Evolutionary conservation across 1,140 invertebrate species (phyloP), one percentile per base, ranked within the genome.

Genomic region (Solen grandis): DNA sequence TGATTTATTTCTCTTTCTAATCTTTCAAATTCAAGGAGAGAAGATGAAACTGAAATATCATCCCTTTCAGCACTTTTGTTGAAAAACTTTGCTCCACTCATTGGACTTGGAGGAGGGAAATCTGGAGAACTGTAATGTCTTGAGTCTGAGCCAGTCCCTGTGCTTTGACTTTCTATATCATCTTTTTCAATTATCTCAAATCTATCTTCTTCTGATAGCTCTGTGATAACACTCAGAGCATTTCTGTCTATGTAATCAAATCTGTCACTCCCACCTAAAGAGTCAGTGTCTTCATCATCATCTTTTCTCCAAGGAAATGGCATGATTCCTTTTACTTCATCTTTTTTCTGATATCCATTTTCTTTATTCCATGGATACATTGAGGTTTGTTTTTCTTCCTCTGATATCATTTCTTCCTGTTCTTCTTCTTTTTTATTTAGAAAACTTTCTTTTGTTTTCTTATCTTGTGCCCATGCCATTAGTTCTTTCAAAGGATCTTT

Each of bases 301-400:
- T 84, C 95, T 94, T 92, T 96, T 95, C 95, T 95, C 10, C 95
- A 95, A 22, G 65, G 59, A 72, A 68, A 59, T 50, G 79, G 83
- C 29, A 69, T 68, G 27, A 75, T 77, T 16, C 79, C 83, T 60
- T 81, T 77, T 16, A 50, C 57, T 29, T 72, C 62, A 60, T 83
- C 60, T 25, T 57, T 72, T 33, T 75, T 75, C 10, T 46, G 54
- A 60, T 29, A 60, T 29, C 29, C 62, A 31, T 19, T 4, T 27
- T 65, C 60, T 52, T 79, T 79, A 16, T 60, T 59, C 76, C 76
- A 79, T 25, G 81, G 69, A 66, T 54, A 82, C 68, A 79, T 70
- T 52, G 46, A 50, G 33, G 57, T 60, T 33, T 52, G 72, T 59
- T 77, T 81, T 14, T 70, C 74, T 10, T 75, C 66, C 52, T 77